Percentiles rank a stretch among this genome's conserved stretches.
Conservation (phyloP, 1,140 invertebrate genomes). For the Leptinotarsa undecemlineata region DNA sequence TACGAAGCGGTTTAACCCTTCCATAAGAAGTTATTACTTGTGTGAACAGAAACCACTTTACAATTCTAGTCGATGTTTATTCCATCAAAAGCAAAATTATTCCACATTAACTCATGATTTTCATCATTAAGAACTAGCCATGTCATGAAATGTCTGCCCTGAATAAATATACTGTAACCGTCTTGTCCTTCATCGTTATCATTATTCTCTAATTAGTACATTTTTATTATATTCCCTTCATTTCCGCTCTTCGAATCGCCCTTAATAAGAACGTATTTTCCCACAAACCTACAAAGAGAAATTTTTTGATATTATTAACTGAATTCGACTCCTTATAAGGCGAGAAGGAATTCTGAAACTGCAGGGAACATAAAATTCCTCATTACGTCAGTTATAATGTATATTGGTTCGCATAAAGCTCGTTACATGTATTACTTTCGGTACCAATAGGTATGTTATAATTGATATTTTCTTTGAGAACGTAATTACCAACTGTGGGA, state of each 20-base stretch:
- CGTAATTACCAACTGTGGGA: slow-evolving; percentile 1
- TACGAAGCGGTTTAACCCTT: too few species aligned
- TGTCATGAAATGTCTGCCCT: too few species aligned
- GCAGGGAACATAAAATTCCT: slow-evolving; percentile 9
- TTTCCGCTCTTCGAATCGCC: background rate
- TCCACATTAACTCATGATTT: too few species aligned
- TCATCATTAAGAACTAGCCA: too few species aligned
- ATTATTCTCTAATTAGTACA: background rate
- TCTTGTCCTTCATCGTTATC: too few species aligned
- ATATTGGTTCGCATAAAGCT: background rate
- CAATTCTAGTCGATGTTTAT: too few species aligned
- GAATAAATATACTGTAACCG: too few species aligned
- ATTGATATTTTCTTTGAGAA: slow-evolving; percentile 5
- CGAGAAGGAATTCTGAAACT: background rate
- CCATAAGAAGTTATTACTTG: too few species aligned
- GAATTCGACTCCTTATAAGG: background rate
- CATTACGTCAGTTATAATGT: slow-evolving; percentile 13
- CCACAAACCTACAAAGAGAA: background rate
- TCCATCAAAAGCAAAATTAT: too few species aligned
- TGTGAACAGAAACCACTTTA: too few species aligned
- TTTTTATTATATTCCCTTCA: slow-evolving; percentile 1
- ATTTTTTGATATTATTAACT: background rate
- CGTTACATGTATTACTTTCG: slow-evolving; percentile 8
- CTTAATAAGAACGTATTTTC: slow-evolving; percentile 1
- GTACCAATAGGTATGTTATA: slow-evolving; percentile 11